Conservation (phyloP, 2,888 invertebrate genomes). For the Sinodicranocentrus sp. region DNA sequence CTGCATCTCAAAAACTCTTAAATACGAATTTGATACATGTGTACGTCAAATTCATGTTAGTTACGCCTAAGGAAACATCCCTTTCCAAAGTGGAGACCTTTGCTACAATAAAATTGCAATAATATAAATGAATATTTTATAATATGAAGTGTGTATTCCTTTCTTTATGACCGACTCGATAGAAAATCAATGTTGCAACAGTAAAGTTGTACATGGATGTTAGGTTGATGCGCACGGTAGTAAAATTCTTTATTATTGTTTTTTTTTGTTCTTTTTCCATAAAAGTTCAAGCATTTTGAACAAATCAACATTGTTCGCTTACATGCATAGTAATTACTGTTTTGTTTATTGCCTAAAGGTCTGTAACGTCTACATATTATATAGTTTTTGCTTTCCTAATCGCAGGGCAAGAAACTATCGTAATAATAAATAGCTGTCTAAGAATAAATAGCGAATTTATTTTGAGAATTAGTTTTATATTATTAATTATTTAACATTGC, state of each 20-base stretch:
- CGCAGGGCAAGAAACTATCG: slow-evolving; percentile 10
- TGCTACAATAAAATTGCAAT: no score
- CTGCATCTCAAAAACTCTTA: no score
- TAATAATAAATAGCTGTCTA: slow-evolving; percentile 31
- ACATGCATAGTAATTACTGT: slow-evolving; percentile 6
- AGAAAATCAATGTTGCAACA: no score
- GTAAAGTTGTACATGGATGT: no score
- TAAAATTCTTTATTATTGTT: slow-evolving; percentile 54
- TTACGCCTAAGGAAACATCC: no score
- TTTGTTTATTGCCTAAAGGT: background rate
- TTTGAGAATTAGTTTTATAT: background rate
- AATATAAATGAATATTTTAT: no score
- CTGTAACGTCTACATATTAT: slow-evolving; percentile 20
- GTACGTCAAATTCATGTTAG: no score
- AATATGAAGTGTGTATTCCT: no score
- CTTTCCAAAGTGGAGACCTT: no score
- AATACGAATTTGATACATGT: no score
- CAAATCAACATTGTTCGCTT: background rate
- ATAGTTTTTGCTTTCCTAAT: background rate
- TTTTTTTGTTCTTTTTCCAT: background rate
- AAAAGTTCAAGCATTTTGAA: slow-evolving; percentile 4
- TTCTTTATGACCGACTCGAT: no score
- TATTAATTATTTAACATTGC: slow-evolving; percentile 45
- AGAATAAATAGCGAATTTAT: slow-evolving; percentile 36
- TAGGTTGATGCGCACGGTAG: slow-evolving; percentile 45